Evolutionary conservation across 2,113 vertebrate genomes (phyloP), one percentile per base, ranked within the genome.

Genomic region (Brachyhypopomus gauderio): DNA sequence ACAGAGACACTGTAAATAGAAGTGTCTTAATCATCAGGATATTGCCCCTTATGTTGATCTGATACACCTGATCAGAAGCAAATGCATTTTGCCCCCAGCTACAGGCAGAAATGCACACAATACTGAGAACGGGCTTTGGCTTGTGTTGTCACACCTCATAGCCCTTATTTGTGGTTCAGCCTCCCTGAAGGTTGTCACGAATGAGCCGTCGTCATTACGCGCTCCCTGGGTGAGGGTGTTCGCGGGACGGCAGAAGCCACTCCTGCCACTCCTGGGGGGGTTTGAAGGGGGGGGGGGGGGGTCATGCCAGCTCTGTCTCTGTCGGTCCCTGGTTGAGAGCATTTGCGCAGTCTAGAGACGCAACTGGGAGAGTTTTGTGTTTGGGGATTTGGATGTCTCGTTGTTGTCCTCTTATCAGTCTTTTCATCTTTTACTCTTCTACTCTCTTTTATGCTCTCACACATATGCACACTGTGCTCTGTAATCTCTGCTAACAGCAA

Each of bases 401-500:
- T 12, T 36, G 17, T 17, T 36, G 30, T 38, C 41, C 45, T 59
- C 16, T 71, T 73, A 58, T 66, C 63, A n/a, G n/a, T 69, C 19
- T 70, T 16, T 9, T 27, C 20, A 25, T 75, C 2, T 3, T 52
- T 11, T 52, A 3, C 12, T 3, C 9, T 9, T 41, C 9, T 41
- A 1, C 7, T 41, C 41, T 41, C 3, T 41, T 64, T 25, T 23
- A n/a, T 62, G 11, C 66, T 58, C 27, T 5, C 64, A 58, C 41
- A 60, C 72, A 72, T 36, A 82, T 67, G 81, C 83, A 77, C 59
- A 34, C 60, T 8, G 11, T 71, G 77, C n/a, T 71, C 78, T 77
- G 22, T 84, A 81, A 85, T 78, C 70, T 72, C 55, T 74, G 34
- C 72, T 72, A 80, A 74, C 77, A 27, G 23, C 30, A n/a, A 70